Evolutionary conservation across 2,888 invertebrate species (phyloP), one percentile per base, ranked within the genome.

Genomic region (Chironomus tentans): DNA sequence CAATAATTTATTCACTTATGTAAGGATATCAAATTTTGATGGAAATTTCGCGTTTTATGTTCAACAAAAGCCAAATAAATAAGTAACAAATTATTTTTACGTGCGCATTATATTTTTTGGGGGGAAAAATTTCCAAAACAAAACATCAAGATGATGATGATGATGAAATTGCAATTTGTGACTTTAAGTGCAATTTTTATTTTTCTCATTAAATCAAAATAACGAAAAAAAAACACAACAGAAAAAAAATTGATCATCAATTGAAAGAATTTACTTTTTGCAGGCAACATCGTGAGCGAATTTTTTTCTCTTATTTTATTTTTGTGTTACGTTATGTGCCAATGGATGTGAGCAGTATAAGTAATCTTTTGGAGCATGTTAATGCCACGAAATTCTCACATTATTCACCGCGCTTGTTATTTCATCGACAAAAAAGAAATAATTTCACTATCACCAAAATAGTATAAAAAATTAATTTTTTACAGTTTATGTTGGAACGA

Each of bases 301-400:
- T 56, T 38, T 38, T 10, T 2, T 56, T 18, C 18, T 56, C 7
- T 7, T 38, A 18, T 18, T 56, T 24, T 24, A 24, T 24, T 56
- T 56, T 18, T 18, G 18, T 56, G 56, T 18, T 18, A 56, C 56
- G 7, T 56, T 56, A 56, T 56, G 56, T 56, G 56, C 56, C 15
- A 56, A 56, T 56, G 56, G 5, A 56, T 38, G 38, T 56, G 56
- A 56, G 56, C 56, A 38, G 38, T 38, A 56, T 56, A 56, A 56
- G 18, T 56, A 56, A 56, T 56, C 15, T 56, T 56, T 56, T 56
- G 56, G 56, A 56, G 56, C 56, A 68, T 15, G 68, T 15, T 68
- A 68, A 68, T 68, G 68, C 68, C 68, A 68, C 15, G 68, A 68
- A 24, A 68, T 68, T 68, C 68, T 68, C 68, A 68, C 68, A 21